A percentile compares a stretch with the other conserved stretches of the same genome.
Conservation (phyloP, 30 jellyfish, hydroid and myxozoan species). For the Turritopsis dohrnii region DNA sequence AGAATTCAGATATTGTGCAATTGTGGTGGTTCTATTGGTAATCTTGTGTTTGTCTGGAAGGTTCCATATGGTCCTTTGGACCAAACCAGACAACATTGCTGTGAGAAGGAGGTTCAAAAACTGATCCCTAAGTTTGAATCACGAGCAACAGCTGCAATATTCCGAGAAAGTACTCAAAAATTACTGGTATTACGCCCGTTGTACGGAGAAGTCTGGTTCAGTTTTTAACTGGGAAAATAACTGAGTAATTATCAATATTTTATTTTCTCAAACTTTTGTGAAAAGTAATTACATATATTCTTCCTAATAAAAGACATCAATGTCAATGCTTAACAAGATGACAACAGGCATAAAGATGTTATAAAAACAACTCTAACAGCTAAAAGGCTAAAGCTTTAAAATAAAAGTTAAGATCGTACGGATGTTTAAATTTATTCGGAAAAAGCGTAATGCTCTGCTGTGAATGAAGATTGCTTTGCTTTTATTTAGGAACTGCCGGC, state of each 20-base stretch:
- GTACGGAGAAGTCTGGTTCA: constrained; percentile 35
- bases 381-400: no score
- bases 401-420: no score
- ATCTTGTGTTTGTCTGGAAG: constrained; percentile 25
- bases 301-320: no score
- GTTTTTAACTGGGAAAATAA: constrained; percentile 36
- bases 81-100: constrained; percentile 14
- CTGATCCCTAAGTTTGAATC: constrained; percentile 34
- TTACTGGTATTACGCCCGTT: constrained; percentile 31
- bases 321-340: no score
- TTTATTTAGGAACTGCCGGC: no score
- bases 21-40: constrained; percentile 35
- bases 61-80: constrained; percentile 17
- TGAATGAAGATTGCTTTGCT: no score
- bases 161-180: constrained; percentile 27
- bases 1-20: constrained; percentile 38
- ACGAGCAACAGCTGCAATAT: constrained; percentile 15
- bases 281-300: background rate
- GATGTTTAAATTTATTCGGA: no score
- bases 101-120: background rate
- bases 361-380: no score
- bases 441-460: no score
- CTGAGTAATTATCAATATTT: constrained; percentile 18
- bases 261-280: background rate
- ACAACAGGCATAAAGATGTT: no score